phyloP scores from a whole-genome alignment of 64 coral and sea anemone species.

The Stichodactyla mertensii region DNA sequence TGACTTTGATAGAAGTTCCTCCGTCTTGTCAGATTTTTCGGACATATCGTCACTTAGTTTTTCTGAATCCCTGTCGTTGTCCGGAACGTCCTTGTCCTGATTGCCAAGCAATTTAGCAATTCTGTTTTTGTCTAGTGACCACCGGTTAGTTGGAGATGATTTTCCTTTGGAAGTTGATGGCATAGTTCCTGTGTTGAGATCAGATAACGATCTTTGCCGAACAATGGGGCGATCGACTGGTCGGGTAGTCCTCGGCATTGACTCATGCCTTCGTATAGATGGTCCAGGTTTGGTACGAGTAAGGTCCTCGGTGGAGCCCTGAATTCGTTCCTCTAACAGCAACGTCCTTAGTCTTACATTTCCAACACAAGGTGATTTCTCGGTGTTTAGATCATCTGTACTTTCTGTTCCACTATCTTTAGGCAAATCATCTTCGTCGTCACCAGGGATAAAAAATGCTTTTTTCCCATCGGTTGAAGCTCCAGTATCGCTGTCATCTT shows the following conservation, averaged over 20 bases:
- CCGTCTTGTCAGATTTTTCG: constrained; percentile 16
- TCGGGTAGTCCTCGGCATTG: constrained; percentile 33
- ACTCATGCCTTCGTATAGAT: constrained; percentile 31
- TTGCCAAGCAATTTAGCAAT: neutral
- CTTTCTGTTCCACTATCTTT: neutral
- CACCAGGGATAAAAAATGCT: neutral
- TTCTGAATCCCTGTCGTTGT: neutral
- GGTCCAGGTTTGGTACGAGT: neutral
- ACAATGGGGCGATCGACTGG: constrained; percentile 27
- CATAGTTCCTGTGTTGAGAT: neutral
- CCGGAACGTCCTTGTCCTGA: neutral
- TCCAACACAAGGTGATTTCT: neutral
- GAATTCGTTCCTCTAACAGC: constrained; percentile 28
- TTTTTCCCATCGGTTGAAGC: neutral
- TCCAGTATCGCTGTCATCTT: neutral
- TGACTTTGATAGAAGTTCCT: neutral
- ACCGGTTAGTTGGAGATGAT: neutral
- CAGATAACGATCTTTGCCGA: constrained; percentile 48
- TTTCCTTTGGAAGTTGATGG: neutral
- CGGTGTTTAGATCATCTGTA: neutral
- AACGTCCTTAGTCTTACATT: constrained; percentile 39
- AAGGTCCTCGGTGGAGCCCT: neutral
- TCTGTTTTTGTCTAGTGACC: neutral
- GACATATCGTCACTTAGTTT: constrained; percentile 20
- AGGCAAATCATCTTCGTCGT: neutral